A percentile compares a stretch with the other conserved stretches of the same genome.
Conservation (phyloP, 2,797 vertebrate genomes). For the Glossophaga mutica region DNA sequence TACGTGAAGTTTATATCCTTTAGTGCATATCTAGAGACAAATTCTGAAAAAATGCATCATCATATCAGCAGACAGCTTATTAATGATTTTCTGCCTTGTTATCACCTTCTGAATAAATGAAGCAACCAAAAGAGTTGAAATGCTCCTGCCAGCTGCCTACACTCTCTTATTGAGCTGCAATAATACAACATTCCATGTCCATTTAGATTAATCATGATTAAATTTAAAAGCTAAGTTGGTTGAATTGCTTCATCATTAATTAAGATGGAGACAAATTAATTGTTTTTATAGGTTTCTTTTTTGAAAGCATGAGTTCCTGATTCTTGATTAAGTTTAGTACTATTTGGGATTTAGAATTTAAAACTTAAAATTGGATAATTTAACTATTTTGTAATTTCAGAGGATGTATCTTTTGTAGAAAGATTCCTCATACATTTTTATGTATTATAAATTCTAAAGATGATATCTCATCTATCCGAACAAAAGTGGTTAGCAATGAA, state of each 20-base stretch:
- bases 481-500: neutral
- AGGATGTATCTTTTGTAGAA: neutral
- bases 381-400: slow-evolving; percentile 28
- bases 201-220: slow-evolving; percentile 64
- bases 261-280: slow-evolving; percentile 63
- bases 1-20: neutral
- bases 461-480: neutral
- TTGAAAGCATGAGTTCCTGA: slow-evolving; percentile 35
- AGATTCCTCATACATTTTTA: neutral
- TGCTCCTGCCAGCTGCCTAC: slow-evolving; percentile 16
- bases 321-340: slow-evolving; percentile 39
- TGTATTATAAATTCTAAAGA: neutral
- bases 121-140: slow-evolving; percentile 37
- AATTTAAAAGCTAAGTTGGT: slow-evolving; percentile 65
- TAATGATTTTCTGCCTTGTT: slow-evolving; percentile 64
- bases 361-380: slow-evolving; percentile 40
- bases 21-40: slow-evolving; percentile 16
- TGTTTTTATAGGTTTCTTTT: slow-evolving; percentile 61
- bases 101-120: slow-evolving; percentile 62
- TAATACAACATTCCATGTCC: slow-evolving; percentile 35
- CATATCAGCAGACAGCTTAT: slow-evolving; percentile 59
- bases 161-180: slow-evolving; percentile 21
- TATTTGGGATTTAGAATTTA: slow-evolving; percentile 33
- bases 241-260: slow-evolving; percentile 61
- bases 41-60: slow-evolving; percentile 63